Evolutionary conservation across 2,888 invertebrate genomes (phyloP), one percentile per base, ranked within the genome.

Genomic region (Drosophila ustulata): DNA sequence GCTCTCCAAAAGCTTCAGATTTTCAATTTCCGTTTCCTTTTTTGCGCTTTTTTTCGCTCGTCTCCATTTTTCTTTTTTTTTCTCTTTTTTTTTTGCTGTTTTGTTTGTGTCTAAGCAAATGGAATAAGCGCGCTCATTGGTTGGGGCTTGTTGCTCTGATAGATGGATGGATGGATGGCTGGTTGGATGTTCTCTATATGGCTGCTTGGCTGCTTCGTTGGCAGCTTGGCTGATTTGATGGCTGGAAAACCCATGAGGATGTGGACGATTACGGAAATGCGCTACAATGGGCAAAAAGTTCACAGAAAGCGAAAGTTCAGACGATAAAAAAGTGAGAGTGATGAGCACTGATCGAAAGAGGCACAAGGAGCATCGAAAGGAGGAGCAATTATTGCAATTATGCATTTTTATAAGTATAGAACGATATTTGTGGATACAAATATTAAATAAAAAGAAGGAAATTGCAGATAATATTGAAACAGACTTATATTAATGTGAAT

Each of bases 21-120:
- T 85, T 85, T 85, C 85, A 85, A 85, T 85, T 85, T 85, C 85
- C 85, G 85, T 89, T 85, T 89, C 88, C 89, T 65, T 72, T 80
- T 61, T 50, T 23, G 18, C 56, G 11, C 49, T 30, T n/a, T 49
- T 43, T 53, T 46, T 46, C n/a, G 43, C 52, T 62, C 46, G 55
- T 25, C 39, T 23, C 39, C 30, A 55, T 46, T 34, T 39, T 49
- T 26, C 9, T 1, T 51, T 37, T 50, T 37, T 59, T 47, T 37
- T 28, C 18, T 26, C 9, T 1, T 51, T 37, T 50, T 37, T 59
- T 47, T 37, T 28, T 57, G 30, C 13, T 63, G 62, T 68, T 76
- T 88, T 84, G 80, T 80, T 83, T 78, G 73, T 84, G 87, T 82
- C 88, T 83, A 83, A 83, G 83, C 89, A 83, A 83, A 83, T 88